A percentile compares a stretch with the other conserved stretches of the same genome.
Conservation (phyloP, 1,140 invertebrate species). For the Papilio aristodemus region DNA sequence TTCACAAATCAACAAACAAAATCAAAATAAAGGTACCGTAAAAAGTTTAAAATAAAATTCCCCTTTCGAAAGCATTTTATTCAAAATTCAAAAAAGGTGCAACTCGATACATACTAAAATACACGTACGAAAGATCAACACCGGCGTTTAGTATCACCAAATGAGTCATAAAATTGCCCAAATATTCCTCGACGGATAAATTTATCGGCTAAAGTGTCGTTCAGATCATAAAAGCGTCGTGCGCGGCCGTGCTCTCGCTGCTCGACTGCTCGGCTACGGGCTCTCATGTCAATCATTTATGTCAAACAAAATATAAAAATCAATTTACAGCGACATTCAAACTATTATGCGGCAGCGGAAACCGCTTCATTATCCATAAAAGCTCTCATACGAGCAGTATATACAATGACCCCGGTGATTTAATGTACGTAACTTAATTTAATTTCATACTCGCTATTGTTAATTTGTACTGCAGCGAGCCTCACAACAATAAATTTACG, state of each 20-base stretch:
- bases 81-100: slow-evolving; percentile 38
- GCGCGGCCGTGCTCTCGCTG: slow-evolving; percentile 44
- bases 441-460: slow-evolving; percentile 74
- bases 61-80: slow-evolving; percentile 33
- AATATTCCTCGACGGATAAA: slow-evolving; percentile 73
- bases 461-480: slow-evolving; percentile 69
- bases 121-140: slow-evolving; percentile 51
- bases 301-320: slow-evolving; percentile 81
- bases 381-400: slow-evolving; percentile 42
- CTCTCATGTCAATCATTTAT: slow-evolving; percentile 78
- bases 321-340: slow-evolving; percentile 70
- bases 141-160: slow-evolving; percentile 64
- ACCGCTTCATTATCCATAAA: slow-evolving; percentile 77
- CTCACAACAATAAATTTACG: slow-evolving; percentile 78
- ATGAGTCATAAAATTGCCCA: slow-evolving; percentile 77
- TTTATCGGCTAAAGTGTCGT: slow-evolving; percentile 64
- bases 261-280: slow-evolving; percentile 39
- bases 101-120: slow-evolving; percentile 44
- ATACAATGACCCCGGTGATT: slow-evolving; percentile 62
- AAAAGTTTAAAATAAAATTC: slow-evolving; percentile 7
- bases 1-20: too few species aligned
- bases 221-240: slow-evolving; percentile 63
- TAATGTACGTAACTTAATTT: slow-evolving; percentile 57
- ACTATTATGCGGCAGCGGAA: slow-evolving; percentile 64
- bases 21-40: not conserved